Base-by-base conservation (phyloP, 2,888 invertebrate species). In the Ophonus ardosiacus region DNA sequence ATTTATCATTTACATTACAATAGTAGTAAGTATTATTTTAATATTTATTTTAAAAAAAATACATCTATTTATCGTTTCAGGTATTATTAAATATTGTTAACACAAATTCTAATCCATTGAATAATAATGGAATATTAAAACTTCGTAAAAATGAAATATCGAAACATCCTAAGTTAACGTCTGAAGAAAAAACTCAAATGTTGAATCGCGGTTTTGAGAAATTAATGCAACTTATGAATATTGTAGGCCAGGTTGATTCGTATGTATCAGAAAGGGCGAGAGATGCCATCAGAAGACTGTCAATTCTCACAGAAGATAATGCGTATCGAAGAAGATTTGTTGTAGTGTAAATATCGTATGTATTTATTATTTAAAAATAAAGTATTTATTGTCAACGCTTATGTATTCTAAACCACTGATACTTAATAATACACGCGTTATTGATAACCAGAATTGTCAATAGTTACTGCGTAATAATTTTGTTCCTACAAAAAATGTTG, bases 221-320 rank as follows among this genome's bases (percentile, higher is more conserved):
- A 87, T 90, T 93, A 89, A 91, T 93, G 80, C 91, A 92, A 86
- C 88, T 93, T 59, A 91, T 93, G 1, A 92, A 91, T 86, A 90
- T 93, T 82, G 88, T 93, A 81, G 92, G 92, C 2, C 92, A 93
- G 88, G 90, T 93, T 43, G 93, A 93, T 87, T 90, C 91, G 38
- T 93, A 92, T 87, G 87, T 93, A 65, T 91, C 92, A 0, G 92
- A 92, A 82, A 88, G 91, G 85, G 90, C 92, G 5, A 91, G 90
- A 86, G 88, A 88, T 13, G 86, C 92, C 15, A 89, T 93, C 56
- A 90, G 90, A 86, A 92, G 92, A 88, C 88, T 93, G 82, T 90
- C 92, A 13, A 88, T 91, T 10, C 88, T 92, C 21, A 91, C 91
- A 7, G 92, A 92, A 31, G 90, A 91, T 61, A 90, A 92, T 51